A percentile compares a stretch with the other conserved stretches of the same genome.
phyloP scores from a whole-genome alignment of 92 coral and sea anemone species.

The Heteractis magnifica region DNA sequence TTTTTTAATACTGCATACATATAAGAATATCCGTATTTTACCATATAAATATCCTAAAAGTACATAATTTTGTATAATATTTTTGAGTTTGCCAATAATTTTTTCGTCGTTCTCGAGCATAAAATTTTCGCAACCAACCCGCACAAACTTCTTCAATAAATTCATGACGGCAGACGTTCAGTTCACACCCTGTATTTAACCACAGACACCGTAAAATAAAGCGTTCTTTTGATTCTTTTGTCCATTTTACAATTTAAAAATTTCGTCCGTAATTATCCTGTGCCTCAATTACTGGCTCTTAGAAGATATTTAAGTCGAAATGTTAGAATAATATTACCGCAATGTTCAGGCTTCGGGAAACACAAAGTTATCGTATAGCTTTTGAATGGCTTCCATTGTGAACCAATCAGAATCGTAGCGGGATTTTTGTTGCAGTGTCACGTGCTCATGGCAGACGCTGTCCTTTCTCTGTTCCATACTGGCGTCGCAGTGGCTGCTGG shows the following conservation, averaged over 20 bases:
- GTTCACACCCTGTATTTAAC: background rate
- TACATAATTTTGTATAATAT: background rate
- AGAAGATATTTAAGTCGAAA: no score
- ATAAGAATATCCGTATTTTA: background rate
- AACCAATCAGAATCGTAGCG: background rate
- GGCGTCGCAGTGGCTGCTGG: slow-evolving; percentile 66
- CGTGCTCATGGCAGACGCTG: slow-evolving; percentile 37
- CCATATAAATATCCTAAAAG: background rate
- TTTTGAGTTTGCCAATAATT: background rate
- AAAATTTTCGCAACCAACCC: background rate
- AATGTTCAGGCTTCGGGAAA: no score
- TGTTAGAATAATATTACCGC: no score
- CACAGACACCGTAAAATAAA: background rate
- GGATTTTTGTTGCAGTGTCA: slow-evolving; percentile 1
- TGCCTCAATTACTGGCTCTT: no score
- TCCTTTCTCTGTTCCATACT: slow-evolving; percentile 75
- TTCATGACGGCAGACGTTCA: no score
- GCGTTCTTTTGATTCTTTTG: no score
- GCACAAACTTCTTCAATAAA: no score
- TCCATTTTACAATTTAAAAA: background rate
- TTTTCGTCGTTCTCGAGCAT: background rate
- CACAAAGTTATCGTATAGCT: background rate
- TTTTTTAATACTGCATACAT: background rate
- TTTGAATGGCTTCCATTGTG: background rate
- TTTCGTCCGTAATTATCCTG: no score